phyloP scores from a whole-genome alignment of 2,888 invertebrate species.

The Stegophylla sp. region DNA sequence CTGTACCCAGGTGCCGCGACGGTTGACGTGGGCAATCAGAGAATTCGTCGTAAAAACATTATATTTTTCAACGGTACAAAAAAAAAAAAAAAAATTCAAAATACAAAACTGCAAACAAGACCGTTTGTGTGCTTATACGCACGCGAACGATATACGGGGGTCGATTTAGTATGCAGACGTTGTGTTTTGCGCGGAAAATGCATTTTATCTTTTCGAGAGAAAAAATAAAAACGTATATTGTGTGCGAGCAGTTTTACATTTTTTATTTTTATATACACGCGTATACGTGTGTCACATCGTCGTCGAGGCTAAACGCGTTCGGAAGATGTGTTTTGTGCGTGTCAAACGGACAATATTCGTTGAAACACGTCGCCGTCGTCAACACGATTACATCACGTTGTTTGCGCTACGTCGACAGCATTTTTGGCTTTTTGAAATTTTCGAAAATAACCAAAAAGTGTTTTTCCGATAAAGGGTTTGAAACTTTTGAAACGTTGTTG shows the following conservation, averaged over 20 bases:
- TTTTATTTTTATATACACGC: not conserved
- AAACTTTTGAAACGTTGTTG: no score
- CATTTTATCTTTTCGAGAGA: slow-evolving; percentile 29
- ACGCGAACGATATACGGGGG: not conserved
- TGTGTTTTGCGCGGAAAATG: slow-evolving; percentile 21
- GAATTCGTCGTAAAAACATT: slow-evolving; percentile 38
- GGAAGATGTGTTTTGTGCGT: slow-evolving; percentile 21
- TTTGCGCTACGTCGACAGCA: no score
- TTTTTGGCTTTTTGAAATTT: no score
- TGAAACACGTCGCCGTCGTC: no score
- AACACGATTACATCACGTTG: no score
- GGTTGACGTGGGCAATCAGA: slow-evolving; percentile 16
- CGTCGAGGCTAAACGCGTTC: slow-evolving; percentile 13
- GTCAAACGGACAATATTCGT: not conserved
- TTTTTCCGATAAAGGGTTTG: no score
- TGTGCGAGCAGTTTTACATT: not conserved
- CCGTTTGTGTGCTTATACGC: not conserved
- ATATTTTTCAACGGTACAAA: not conserved
- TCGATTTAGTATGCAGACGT: slow-evolving; percentile 39
- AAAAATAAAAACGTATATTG: not conserved
- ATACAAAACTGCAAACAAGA: not conserved
- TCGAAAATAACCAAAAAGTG: no score
- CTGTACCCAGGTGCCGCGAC: no score
- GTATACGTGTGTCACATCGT: not conserved
- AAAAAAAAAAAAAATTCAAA: not conserved